A percentile compares a stretch with the other conserved stretches of the same genome.
phyloP scores from a whole-genome alignment of 2,888 invertebrate species.

The Hydroisotoma schaefferi region DNA sequence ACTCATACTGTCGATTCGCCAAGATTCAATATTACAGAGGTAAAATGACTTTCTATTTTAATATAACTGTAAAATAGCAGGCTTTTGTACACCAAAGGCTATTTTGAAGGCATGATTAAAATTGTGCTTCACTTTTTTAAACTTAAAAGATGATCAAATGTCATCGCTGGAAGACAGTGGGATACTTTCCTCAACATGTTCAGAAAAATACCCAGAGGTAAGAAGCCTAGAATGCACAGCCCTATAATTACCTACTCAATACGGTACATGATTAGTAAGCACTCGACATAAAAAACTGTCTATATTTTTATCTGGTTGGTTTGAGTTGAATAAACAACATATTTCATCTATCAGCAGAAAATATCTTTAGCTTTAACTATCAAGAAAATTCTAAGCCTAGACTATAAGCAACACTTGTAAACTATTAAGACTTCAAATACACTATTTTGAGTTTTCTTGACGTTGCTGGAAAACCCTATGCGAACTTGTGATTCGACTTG shows the following conservation, averaged over 20 bases:
- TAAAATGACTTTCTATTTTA: too few relatives aligned
- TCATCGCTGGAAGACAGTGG: conserved; percentile 9
- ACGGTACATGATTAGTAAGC: too few relatives aligned
- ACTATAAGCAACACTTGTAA: not conserved
- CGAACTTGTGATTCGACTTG: conserved; percentile 41
- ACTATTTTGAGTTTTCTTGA: conserved; percentile 19
- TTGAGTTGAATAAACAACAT: not conserved
- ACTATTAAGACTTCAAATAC: not conserved
- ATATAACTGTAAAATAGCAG: conserved; percentile 4
- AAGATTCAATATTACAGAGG: not conserved
- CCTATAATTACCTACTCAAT: too few relatives aligned
- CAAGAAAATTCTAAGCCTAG: not conserved
- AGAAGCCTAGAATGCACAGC: too few relatives aligned
- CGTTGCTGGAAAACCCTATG: conserved; percentile 43
- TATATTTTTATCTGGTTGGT: too few relatives aligned
- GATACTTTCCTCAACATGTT: not conserved
- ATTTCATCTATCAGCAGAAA: not conserved
- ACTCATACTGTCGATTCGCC: not conserved
- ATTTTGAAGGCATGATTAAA: conserved; percentile 2
- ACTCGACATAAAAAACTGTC: too few relatives aligned
- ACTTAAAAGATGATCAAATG: conserved; percentile 8
- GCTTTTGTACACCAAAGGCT: conserved; percentile 13
- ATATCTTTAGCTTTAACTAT: not conserved
- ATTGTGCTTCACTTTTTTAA: not conserved
- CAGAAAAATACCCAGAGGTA: too few relatives aligned